phyloP scores from a whole-genome alignment of 2,113 vertebrate genomes.

The Ochotona curzoniae region DNA sequence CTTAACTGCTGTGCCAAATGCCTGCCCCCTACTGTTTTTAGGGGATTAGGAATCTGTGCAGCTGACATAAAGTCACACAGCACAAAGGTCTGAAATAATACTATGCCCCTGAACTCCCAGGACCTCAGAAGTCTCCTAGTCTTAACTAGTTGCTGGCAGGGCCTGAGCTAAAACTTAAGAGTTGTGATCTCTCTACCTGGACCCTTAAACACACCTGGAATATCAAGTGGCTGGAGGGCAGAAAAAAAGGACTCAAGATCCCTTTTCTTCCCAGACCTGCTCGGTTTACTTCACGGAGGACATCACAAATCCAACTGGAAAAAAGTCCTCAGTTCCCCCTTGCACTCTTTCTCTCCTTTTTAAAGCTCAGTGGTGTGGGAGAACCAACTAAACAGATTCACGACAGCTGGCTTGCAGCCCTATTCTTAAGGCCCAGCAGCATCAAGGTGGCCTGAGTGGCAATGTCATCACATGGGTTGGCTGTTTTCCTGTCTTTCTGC shows the following conservation, averaged over 20 bases:
- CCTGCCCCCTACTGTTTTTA: background rate
- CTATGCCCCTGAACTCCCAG: background rate
- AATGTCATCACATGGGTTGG: slow-evolving; percentile 41
- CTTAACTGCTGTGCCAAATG: too few relatives aligned
- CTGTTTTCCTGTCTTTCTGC: slow-evolving; percentile 63
- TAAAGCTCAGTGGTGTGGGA: background rate
- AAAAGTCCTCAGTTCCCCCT: slow-evolving; percentile 14
- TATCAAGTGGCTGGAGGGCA: background rate
- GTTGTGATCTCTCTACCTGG: background rate
- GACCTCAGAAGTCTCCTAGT: background rate
- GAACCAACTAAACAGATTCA: slow-evolving; percentile 12
- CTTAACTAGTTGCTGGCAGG: background rate
- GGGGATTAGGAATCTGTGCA: background rate
- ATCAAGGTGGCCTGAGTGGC: background rate
- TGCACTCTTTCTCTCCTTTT: background rate
- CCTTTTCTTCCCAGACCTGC: slow-evolving; percentile 1
- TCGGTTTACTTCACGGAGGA: background rate
- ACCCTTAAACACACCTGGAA: slow-evolving; percentile 8
- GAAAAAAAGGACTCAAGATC: background rate
- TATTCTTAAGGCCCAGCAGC: background rate
- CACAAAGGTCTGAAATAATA: background rate
- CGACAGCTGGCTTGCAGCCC: background rate
- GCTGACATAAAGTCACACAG: background rate
- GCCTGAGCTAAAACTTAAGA: background rate
- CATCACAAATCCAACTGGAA: slow-evolving; percentile 28